These are phyloP conservation scores for Drosophila cracens DNA, from an alignment of 2,888 invertebrate species.

Conservation along the genomic window DNA sequence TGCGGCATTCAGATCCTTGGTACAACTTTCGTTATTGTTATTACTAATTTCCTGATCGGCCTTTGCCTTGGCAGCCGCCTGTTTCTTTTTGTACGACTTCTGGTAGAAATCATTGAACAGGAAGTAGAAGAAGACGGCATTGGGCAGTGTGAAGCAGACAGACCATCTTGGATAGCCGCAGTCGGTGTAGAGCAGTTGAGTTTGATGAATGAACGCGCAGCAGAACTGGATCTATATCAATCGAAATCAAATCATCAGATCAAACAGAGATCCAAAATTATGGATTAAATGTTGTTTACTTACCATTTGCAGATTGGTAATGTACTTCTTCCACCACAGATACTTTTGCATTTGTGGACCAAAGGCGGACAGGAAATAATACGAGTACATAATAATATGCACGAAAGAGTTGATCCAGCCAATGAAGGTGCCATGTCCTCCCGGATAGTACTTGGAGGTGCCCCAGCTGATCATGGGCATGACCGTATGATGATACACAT, in stretches of 20 bases:
- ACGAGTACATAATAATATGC: slow-evolving; percentile 97
- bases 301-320: slow-evolving; percentile 96
- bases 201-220: slow-evolving; percentile 93
- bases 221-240: slow-evolving; percentile 93
- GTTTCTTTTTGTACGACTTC: slow-evolving; percentile 87
- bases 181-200: slow-evolving; percentile 93
- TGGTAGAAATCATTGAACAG: slow-evolving; percentile 97
- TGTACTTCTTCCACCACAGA: slow-evolving; percentile 97
- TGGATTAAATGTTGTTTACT: slow-evolving; percentile 46
- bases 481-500: slow-evolving; percentile 96
- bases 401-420: slow-evolving; percentile 95
- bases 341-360: slow-evolving; percentile 95
- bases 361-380: slow-evolving; percentile 95
- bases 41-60: slow-evolving; percentile 45
- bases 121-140: slow-evolving; percentile 96
- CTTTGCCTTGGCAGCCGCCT: slow-evolving; percentile 76
- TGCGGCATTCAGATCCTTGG: slow-evolving; percentile 73
- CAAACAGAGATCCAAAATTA: background rate
- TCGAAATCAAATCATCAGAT: background rate
- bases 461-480: slow-evolving; percentile 98
- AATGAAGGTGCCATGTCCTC: slow-evolving; percentile 96
- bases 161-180: slow-evolving; percentile 95
- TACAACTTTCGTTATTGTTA: slow-evolving; percentile 74
- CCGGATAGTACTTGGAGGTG: slow-evolving; percentile 93
- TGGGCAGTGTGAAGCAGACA: slow-evolving; percentile 93